Conservation (phyloP, 1,140 invertebrate genomes). For the Euwallacea fornicatus region DNA sequence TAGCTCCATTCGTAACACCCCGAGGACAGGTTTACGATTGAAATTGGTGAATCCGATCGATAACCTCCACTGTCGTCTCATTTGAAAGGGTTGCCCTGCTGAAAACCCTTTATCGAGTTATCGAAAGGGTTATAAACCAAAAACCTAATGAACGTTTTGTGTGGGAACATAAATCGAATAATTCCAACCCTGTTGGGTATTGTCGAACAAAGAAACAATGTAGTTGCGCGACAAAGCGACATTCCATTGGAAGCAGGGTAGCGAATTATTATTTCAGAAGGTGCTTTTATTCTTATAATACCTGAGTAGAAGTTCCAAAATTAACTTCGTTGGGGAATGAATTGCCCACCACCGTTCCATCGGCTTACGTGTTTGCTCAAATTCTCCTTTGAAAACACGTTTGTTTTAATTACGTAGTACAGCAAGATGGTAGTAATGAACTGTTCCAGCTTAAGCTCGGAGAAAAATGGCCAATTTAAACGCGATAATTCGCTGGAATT, state of each 20-base stretch:
- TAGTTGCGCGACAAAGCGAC: not conserved
- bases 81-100: no score
- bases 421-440: not conserved
- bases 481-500: not conserved
- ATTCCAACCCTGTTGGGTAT: slow-evolving; percentile 1
- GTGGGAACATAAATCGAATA: slow-evolving; percentile 12
- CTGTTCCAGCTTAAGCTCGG: not conserved
- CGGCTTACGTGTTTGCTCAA: not conserved
- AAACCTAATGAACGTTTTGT: slow-evolving; percentile 11
- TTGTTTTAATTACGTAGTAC: slow-evolving; percentile 1
- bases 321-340: slow-evolving; percentile 1
- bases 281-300: not conserved
- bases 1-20: no score
- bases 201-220: slow-evolving; percentile 16
- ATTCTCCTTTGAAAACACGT: not conserved
- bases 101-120: not conserved
- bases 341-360: not conserved
- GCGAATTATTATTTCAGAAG: slow-evolving; percentile 6
- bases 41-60: no score
- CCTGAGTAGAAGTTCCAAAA: not conserved
- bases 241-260: slow-evolving; percentile 5
- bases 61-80: no score
- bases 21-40: no score
- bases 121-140: slow-evolving; percentile 3
- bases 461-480: slow-evolving; percentile 2